These are phyloP conservation scores for Felis chaus DNA, from an alignment of 2,113 vertebrate genomes.

Conservation along the genomic window DNA sequence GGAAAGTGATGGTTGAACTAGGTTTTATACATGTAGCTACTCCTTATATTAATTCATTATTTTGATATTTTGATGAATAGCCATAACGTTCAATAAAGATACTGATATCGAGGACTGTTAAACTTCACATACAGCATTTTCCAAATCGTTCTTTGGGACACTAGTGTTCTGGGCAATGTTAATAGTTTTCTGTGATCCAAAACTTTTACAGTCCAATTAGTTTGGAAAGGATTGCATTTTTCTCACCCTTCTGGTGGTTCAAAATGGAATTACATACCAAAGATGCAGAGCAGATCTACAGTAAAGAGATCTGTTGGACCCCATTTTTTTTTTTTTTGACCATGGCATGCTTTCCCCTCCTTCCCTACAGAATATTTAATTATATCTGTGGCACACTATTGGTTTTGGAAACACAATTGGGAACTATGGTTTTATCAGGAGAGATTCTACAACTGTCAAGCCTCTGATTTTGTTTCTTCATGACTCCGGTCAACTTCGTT, in stretches of 20 bases:
- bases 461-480: neutral
- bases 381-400: neutral
- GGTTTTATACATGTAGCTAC: neutral
- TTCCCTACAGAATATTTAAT: neutral
- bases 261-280: constrained; percentile 10
- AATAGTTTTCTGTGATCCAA: neutral
- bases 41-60: constrained; percentile 18
- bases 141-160: neutral
- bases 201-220: neutral
- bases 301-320: neutral
- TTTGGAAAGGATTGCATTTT: constrained; percentile 13
- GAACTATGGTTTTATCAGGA: neutral
- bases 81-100: neutral
- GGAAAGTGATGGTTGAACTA: neutral
- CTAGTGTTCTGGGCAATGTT: neutral
- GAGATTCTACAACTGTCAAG: neutral
- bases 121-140: neutral
- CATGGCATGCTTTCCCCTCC: neutral
- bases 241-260: neutral
- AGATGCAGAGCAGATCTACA: neutral
- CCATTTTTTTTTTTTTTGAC: constrained; percentile 8
- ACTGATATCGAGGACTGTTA: neutral
- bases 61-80: neutral
- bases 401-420: constrained; percentile 1
- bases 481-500: neutral